Conservation (phyloP, 2,113 vertebrate genomes). For the Trematocara zebra region DNA sequence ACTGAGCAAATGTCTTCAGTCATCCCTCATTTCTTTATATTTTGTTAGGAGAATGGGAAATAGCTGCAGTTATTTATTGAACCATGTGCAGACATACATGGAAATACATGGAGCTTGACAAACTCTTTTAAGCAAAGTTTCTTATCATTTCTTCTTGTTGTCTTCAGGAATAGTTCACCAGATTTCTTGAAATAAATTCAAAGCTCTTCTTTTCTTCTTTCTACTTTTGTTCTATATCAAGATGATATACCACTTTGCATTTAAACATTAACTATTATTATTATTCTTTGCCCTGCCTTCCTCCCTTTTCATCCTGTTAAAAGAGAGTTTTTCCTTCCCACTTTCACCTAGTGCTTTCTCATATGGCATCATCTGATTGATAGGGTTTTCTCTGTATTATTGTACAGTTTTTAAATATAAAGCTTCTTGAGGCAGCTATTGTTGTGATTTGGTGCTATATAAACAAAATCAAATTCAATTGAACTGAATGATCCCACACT, state of each 20-base stretch:
- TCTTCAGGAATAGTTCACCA: neutral
- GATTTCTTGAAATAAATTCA: neutral
- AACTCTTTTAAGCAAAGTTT: neutral
- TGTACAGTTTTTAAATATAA: neutral
- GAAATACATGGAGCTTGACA: neutral
- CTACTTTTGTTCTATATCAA: rapidly evolving
- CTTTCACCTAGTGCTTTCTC: neutral
- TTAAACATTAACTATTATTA: neutral
- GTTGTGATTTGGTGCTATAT: neutral
- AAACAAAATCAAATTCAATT: neutral
- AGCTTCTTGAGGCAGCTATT: rapidly evolving
- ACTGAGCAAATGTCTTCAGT: neutral
- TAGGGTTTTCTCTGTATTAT: neutral
- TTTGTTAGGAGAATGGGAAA: neutral
- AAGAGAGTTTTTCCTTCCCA: neutral
- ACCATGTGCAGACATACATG: neutral
- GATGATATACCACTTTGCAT: neutral
- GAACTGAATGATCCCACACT: neutral
- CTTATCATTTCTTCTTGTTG: neutral
- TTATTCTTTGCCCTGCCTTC: neutral
- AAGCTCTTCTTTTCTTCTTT: neutral
- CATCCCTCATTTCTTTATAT: neutral
- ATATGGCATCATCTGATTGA: neutral
- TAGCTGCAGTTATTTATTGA: neutral
- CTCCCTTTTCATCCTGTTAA: neutral